These are phyloP conservation scores for Venusia cambrica DNA, from an alignment of 2,888 invertebrate species.

Conservation along the genomic window DNA sequence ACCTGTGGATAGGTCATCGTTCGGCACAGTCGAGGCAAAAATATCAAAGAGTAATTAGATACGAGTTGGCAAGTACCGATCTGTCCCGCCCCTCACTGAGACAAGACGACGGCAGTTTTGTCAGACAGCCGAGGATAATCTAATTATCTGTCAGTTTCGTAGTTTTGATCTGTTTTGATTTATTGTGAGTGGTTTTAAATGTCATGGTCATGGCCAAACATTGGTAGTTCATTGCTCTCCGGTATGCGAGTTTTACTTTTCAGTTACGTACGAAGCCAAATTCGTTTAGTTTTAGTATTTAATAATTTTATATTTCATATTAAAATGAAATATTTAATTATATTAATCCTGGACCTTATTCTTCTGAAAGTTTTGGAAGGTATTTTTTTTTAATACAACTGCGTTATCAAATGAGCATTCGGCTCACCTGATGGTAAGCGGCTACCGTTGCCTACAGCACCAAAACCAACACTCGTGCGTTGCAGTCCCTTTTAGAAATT, in stretches of 20 bases:
- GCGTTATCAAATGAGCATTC: too few relatives aligned
- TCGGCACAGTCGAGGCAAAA: conserved; percentile 34
- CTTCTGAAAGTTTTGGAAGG: too few relatives aligned
- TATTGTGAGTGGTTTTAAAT: conserved; percentile 5
- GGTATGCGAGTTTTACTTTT: conserved; percentile 9
- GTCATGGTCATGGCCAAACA: conserved; percentile 18
- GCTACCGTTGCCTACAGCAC: too few relatives aligned
- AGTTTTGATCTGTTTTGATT: conserved; percentile 5
- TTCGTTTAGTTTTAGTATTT: too few relatives aligned
- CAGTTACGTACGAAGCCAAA: conserved; percentile 8
- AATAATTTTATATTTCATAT: too few relatives aligned
- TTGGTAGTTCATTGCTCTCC: conserved; percentile 13
- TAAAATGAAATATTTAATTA: too few relatives aligned
- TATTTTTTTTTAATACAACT: too few relatives aligned
- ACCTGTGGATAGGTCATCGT: conserved; percentile 38
- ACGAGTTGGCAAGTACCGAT: conserved; percentile 26
- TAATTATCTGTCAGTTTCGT: conserved; percentile 13
- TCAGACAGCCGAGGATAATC: conserved; percentile 12
- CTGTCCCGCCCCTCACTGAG: conserved; percentile 24
- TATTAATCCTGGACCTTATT: too few relatives aligned
- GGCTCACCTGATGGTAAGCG: too few relatives aligned
- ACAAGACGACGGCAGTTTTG: conserved; percentile 14
- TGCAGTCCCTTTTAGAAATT: too few relatives aligned
- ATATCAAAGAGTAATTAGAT: conserved; percentile 33
- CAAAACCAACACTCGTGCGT: too few relatives aligned